Conservation (phyloP, 2,888 invertebrate species). For the Platycheirus rosarum region DNA sequence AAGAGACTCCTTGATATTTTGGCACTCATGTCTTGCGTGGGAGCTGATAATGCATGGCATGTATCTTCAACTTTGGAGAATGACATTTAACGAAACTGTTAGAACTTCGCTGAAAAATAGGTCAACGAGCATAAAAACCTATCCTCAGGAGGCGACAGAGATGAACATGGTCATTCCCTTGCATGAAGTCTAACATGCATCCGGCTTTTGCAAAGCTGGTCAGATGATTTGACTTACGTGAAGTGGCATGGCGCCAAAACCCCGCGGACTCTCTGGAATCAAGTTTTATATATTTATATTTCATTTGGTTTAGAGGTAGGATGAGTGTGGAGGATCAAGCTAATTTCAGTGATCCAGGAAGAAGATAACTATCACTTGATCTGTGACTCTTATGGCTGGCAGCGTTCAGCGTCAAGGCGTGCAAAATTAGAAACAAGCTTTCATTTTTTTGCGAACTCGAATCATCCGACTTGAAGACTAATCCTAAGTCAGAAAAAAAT, state of each 20-base stretch:
- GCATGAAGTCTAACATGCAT: slow-evolving; percentile 41
- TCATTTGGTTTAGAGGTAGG: slow-evolving; percentile 24
- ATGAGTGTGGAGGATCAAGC: not conserved
- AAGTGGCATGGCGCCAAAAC: slow-evolving; percentile 63
- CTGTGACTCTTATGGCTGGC: slow-evolving; percentile 41
- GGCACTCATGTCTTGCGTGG: slow-evolving; percentile 59
- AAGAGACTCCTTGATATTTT: slow-evolving; percentile 27
- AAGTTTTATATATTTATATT: slow-evolving; percentile 66
- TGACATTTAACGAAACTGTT: slow-evolving; percentile 46
- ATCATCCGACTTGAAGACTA: slow-evolving; percentile 31
- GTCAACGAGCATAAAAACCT: slow-evolving; percentile 50
- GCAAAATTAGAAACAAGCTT: slow-evolving; percentile 58
- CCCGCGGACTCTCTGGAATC: slow-evolving; percentile 41
- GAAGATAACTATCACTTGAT: slow-evolving; percentile 47
- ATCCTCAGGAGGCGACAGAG: slow-evolving; percentile 21
- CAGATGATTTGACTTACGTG: slow-evolving; percentile 55
- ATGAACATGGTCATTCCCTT: slow-evolving; percentile 15
- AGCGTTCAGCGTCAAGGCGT: not conserved
- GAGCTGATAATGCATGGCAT: slow-evolving; percentile 34
- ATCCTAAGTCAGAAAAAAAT: slow-evolving; percentile 58
- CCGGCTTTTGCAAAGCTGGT: slow-evolving; percentile 33
- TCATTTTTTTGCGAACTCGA: slow-evolving; percentile 37
- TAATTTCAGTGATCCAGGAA: slow-evolving; percentile 58
- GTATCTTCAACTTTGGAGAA: slow-evolving; percentile 17
- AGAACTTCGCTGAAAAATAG: slow-evolving; percentile 30